phyloP scores from a whole-genome alignment of 2,113 vertebrate genomes.

The Apteryx owenii region DNA sequence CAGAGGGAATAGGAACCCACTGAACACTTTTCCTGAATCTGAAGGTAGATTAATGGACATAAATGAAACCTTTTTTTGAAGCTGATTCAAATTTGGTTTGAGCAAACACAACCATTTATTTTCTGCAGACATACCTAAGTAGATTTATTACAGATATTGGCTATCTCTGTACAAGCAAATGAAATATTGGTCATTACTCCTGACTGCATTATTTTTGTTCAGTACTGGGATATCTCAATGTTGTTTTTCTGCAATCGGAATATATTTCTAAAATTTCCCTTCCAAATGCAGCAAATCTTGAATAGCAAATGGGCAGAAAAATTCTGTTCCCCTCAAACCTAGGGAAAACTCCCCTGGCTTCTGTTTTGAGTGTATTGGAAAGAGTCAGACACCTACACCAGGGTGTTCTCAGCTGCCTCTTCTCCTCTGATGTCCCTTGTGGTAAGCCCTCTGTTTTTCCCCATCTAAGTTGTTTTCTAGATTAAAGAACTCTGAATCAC shows the following conservation, averaged over 20 bases:
- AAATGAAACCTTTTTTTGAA: background rate
- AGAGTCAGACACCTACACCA: background rate
- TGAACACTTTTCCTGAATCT: background rate
- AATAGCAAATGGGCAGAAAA: background rate
- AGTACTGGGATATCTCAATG: background rate
- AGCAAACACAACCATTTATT: constrained; percentile 1
- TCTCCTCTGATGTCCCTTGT: background rate
- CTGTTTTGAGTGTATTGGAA: background rate
- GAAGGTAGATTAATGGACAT: background rate
- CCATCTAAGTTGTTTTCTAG: background rate
- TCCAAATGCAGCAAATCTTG: background rate
- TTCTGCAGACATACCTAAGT: background rate
- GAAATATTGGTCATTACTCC: background rate
- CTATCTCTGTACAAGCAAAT: background rate
- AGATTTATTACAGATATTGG: background rate
- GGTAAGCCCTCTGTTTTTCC: background rate
- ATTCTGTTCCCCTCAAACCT: background rate
- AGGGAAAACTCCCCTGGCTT: background rate
- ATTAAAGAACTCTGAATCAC: background rate
- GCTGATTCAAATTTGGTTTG: background rate
- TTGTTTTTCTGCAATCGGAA: constrained; percentile 3
- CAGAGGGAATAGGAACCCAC: background rate
- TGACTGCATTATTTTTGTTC: background rate
- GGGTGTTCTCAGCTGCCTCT: background rate
- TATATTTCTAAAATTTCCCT: background rate